phyloP scores from a whole-genome alignment of 2,797 vertebrate genomes.

The Natrix natrix region DNA sequence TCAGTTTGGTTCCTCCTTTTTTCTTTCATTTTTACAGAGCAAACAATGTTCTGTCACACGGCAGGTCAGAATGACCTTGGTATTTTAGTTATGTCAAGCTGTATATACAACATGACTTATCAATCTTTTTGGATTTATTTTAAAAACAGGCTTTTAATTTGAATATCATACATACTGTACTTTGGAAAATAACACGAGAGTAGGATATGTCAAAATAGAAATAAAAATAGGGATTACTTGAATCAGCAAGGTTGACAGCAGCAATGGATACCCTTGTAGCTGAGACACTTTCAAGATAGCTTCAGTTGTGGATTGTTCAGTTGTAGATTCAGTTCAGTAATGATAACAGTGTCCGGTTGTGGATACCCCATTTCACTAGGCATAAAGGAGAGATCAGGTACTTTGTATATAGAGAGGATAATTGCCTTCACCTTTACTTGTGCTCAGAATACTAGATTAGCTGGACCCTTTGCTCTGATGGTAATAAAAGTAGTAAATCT shows the following conservation, averaged over 20 bases:
- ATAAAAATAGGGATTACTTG: neutral
- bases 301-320: neutral
- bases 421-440: neutral
- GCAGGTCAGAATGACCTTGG: constrained; percentile 73
- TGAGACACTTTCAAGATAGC: neutral
- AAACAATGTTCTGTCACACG: constrained; percentile 66
- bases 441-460: neutral
- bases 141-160: constrained; percentile 38
- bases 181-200: constrained; percentile 53
- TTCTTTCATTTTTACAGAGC: constrained; percentile 56
- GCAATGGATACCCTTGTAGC: neutral
- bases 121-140: constrained; percentile 60
- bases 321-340: neutral
- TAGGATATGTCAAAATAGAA: constrained; percentile 35
- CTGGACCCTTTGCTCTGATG: neutral
- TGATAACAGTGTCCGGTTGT: neutral
- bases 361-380: neutral
- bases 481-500: neutral
- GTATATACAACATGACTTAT: constrained; percentile 66
- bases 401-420: neutral
- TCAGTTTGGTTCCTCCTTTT: constrained; percentile 66
- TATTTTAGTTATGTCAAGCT: constrained; percentile 61
- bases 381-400: neutral
- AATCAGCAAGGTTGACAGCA: neutral
- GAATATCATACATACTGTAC: constrained; percentile 33